Percentiles rank a stretch among this genome's conserved stretches.
Conservation (phyloP, 2,888 invertebrate genomes). For the Philonicus albiceps region DNA sequence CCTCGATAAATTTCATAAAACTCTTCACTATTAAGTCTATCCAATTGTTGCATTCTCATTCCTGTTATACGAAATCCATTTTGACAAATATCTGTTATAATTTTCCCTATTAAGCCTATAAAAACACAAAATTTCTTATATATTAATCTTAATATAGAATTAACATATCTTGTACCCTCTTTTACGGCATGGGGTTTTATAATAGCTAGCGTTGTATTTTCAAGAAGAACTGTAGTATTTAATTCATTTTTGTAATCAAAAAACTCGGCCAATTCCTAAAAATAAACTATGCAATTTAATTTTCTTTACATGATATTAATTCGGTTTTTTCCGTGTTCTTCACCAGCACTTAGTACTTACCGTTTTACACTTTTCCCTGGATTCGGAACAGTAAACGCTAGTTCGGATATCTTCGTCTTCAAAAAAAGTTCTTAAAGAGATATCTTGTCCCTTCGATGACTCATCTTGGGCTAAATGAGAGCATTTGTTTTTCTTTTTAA, state of each 20-base stretch:
- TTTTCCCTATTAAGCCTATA: constrained; percentile 68
- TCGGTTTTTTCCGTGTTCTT: too few species aligned
- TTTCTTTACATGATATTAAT: too few species aligned
- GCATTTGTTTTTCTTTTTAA: too few species aligned
- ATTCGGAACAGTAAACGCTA: constrained; percentile 74
- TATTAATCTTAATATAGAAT: not conserved
- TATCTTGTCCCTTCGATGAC: constrained; percentile 67
- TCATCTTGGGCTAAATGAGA: constrained; percentile 67
- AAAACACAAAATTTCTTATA: not conserved
- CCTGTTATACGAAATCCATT: constrained; percentile 81
- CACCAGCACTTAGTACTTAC: constrained; percentile 56
- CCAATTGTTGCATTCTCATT: constrained; percentile 80
- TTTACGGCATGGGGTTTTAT: constrained; percentile 90
- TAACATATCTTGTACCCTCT: constrained; percentile 65
- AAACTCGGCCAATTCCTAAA: constrained; percentile 68
- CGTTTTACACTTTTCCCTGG: constrained; percentile 66
- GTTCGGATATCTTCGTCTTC: constrained; percentile 74
- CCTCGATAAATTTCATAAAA: constrained; percentile 94
- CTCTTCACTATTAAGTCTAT: constrained; percentile 84
- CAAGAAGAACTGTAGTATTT: constrained; percentile 66
- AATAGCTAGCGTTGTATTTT: constrained; percentile 80
- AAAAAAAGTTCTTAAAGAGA: constrained; percentile 72
- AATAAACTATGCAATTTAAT: constrained; percentile 41
- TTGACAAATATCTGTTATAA: constrained; percentile 77
- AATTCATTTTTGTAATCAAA: constrained; percentile 69